Conservation (phyloP, 2,113 vertebrate genomes). For the Myxocyprinus asiaticus region DNA sequence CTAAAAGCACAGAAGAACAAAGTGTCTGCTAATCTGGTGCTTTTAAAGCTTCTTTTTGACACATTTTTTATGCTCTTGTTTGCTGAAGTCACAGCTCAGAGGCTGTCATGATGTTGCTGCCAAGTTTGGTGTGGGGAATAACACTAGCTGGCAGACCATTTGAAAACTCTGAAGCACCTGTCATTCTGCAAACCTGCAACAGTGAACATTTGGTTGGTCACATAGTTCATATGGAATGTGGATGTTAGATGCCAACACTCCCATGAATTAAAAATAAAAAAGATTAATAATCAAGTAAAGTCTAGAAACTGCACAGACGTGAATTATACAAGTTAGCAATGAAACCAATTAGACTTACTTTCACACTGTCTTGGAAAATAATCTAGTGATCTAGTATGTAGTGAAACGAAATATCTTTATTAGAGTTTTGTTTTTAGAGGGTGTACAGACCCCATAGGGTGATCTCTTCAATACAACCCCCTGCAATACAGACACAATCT, state of each 20-base stretch:
- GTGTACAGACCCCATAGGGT: constrained; percentile 10
- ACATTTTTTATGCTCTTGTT: constrained; percentile 55
- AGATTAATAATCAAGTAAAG: constrained; percentile 18
- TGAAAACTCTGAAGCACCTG: constrained; percentile 76
- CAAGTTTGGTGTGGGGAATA: constrained; percentile 72
- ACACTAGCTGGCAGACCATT: constrained; percentile 74
- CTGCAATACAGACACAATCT: constrained; percentile 15
- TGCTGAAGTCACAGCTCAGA: constrained; percentile 70
- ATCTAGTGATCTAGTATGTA: too few relatives aligned
- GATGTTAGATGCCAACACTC: constrained; percentile 53
- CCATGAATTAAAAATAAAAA: constrained; percentile 54
- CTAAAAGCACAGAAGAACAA: constrained; percentile 50
- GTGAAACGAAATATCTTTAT: neutral
- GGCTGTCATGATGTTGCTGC: constrained; percentile 66
- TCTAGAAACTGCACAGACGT: neutral
- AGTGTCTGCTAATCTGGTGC: constrained; percentile 51
- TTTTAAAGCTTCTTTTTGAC: constrained; percentile 46
- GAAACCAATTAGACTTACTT: neutral
- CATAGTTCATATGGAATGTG: constrained; percentile 65
- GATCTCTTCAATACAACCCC: constrained; percentile 13
- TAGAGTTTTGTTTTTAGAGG: neutral
- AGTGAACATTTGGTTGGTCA: constrained; percentile 77
- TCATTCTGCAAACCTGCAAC: constrained; percentile 75
- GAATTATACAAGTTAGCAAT: neutral
- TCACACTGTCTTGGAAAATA: too few relatives aligned